A percentile compares a stretch with the other conserved stretches of the same genome.
phyloP scores from a whole-genome alignment of 2,797 vertebrate genomes.

The Liparis tanakae region DNA sequence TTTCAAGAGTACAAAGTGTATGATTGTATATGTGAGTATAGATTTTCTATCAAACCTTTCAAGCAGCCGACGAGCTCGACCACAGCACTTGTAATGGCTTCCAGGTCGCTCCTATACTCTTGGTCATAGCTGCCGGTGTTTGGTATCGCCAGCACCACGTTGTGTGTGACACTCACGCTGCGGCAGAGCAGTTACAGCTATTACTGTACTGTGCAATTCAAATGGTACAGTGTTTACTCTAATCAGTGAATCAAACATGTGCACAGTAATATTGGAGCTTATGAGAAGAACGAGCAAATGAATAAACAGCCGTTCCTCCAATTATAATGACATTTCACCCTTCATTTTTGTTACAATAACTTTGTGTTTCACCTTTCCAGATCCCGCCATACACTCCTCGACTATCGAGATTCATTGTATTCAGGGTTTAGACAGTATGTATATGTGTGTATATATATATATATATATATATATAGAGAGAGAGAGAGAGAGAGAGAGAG shows the following conservation, averaged over 20 bases:
- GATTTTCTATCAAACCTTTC: neutral
- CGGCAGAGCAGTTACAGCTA: neutral
- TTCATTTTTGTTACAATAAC: no score
- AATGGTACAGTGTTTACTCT: neutral
- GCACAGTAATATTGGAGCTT: neutral
- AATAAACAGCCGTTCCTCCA: neutral
- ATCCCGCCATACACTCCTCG: no score
- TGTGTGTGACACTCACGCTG: slow-evolving; percentile 47
- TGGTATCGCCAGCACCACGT: slow-evolving; percentile 40
- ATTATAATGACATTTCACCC: neutral
- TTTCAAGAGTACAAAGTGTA: neutral
- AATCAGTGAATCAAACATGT: neutral
- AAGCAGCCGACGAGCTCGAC: fast-evolving
- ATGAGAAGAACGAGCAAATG: neutral
- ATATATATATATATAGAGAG: no score
- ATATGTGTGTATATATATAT: no score
- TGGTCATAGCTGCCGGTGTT: neutral
- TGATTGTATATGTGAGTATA: neutral
- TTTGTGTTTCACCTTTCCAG: no score
- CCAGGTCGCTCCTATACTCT: fast-evolving
- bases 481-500: no score
- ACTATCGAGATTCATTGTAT: no score
- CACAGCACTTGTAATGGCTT: fast-evolving
- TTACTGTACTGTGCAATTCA: neutral
- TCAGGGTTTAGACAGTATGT: no score